phyloP scores from a whole-genome alignment of 2,113 vertebrate species.

The Capreolus pygargus region DNA sequence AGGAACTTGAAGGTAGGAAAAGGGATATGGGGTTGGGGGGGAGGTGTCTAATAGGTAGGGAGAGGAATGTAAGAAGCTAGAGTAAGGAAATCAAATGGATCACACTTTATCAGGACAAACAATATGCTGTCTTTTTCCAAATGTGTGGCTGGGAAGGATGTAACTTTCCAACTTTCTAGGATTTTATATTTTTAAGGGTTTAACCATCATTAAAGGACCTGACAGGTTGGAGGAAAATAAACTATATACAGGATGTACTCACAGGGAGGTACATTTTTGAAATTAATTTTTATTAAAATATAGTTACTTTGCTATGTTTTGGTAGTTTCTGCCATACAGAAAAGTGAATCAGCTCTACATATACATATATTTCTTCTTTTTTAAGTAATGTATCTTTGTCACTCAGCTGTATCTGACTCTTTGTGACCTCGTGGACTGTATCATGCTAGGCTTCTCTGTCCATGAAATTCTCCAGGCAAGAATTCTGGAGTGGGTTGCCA shows the following conservation, averaged over 20 bases:
- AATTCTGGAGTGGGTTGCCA: neutral
- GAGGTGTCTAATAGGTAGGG: rapidly evolving
- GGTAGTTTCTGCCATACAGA: neutral
- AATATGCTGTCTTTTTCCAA: neutral
- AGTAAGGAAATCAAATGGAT: neutral
- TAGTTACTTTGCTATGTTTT: neutral
- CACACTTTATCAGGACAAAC: neutral
- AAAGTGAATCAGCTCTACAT: neutral
- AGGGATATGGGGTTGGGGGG: neutral
- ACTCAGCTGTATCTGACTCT: neutral
- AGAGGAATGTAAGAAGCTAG: neutral
- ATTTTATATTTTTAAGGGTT: neutral
- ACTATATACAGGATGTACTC: neutral
- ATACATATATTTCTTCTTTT: neutral
- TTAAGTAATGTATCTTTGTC: neutral
- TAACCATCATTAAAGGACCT: neutral
- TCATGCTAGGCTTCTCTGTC: neutral
- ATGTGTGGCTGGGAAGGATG: neutral
- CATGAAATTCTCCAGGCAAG: neutral
- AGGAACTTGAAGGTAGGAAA: neutral
- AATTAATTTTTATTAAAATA: neutral
- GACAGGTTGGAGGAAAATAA: neutral
- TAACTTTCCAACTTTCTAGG: neutral
- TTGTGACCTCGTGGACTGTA: neutral
- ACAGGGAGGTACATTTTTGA: neutral